These are phyloP conservation scores for Rhinoraja longicauda DNA, from an alignment of 2,797 vertebrate genomes.

Conservation along the genomic window DNA sequence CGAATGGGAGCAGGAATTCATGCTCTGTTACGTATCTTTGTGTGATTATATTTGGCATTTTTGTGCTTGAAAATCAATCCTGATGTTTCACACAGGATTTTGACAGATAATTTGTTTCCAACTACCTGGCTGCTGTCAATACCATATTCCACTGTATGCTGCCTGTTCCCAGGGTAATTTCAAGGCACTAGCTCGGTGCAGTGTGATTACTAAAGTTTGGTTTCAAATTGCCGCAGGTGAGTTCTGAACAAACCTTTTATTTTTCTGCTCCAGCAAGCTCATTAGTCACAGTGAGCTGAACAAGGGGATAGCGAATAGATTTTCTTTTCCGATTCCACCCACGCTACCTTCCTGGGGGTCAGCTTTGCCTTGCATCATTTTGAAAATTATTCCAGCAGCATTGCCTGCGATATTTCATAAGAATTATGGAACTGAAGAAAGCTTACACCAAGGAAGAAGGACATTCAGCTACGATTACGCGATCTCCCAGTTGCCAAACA, in stretches of 20 bases:
- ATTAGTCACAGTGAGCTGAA: background rate
- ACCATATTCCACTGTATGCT: background rate
- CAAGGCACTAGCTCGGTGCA: background rate
- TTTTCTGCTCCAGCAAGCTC: background rate
- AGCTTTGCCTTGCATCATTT: background rate
- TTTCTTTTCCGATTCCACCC: background rate
- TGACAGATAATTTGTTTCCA: background rate
- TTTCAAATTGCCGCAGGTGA: background rate
- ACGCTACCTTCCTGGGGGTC: background rate
- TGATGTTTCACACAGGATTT: background rate
- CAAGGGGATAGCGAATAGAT: background rate
- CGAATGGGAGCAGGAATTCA: no score
- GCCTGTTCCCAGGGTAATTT: background rate
- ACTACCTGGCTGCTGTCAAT: background rate
- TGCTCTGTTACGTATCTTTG: no score
- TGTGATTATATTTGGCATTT: background rate
- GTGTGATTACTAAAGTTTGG: background rate
- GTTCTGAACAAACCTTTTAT: background rate
- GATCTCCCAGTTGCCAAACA: no score
- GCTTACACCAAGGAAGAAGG: no score
- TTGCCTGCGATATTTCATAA: background rate
- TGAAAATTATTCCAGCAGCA: background rate
- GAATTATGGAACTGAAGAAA: no score
- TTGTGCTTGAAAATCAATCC: background rate
- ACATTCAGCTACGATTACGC: no score